Base-by-base conservation (phyloP, 2,888 invertebrate species). In the Leptogaster cylindrica region DNA sequence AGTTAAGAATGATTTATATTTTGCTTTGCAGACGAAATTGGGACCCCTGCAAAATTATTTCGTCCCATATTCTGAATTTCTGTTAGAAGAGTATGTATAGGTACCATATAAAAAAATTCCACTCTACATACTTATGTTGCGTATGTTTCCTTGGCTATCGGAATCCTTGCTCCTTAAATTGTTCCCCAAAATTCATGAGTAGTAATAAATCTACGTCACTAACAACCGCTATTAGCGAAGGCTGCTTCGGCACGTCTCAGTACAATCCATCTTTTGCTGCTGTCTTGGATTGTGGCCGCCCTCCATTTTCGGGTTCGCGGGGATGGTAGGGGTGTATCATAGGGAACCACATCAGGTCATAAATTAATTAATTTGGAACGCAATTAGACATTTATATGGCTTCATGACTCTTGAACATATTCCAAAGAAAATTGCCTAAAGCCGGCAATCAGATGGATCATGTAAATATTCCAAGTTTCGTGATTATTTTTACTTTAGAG, bases 361-460 rank as follows among this genome's bases (percentile, higher is more conserved):
- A 70, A 70, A 70, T 70, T 70, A 67, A 70, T 70, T 70, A 70
- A 70, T 70, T 67, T 67, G 44, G 58, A 65, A 46, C 65, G 51
- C 68, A 68, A 68, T 68, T 68, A 68, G 65, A 68, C 65, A 68
- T 68, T 68, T 68, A 68, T 68, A 68, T 50, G 65, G 65, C 65
- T 68, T 68, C 61, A 41, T 65, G 36, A 25, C 25, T 36, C 58
- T 58, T 58, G 39, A 39, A 12, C 58, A 41, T 58, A 58, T 18
- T 18, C 46, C 36, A 36, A n/a, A n/a, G 7, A 10, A 4, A 12
- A 36, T 10, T 10, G 7, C 36, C 36, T 36, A 36, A n/a, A 36
- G 36, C 3, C 36, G 12, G 36, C 5, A 10, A 6, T 36, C n/a
- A 14, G 4, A 7, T 36, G 10, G 12, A 36, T n/a, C n/a, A n/a